Evolutionary conservation across 2,797 vertebrate species (phyloP).

Genomic region (Phataginus tetradactyla): DNA sequence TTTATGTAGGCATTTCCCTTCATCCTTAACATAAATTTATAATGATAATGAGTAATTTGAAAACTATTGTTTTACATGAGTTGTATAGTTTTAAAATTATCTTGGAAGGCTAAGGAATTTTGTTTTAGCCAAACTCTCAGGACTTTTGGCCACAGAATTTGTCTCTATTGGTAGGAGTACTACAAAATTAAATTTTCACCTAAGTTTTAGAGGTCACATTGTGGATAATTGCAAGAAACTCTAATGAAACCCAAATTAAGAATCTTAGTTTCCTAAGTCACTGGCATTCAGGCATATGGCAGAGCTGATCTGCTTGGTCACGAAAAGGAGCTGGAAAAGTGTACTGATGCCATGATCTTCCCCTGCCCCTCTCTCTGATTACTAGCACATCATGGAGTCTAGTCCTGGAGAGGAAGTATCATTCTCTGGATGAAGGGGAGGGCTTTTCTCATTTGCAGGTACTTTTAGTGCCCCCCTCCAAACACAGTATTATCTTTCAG

Average conservation of each 20-base stretch:
- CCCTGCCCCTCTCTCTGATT: neutral
- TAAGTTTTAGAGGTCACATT: neutral
- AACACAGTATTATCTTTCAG: neutral
- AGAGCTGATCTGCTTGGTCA: neutral
- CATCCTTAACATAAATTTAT: neutral
- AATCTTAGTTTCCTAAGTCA: neutral
- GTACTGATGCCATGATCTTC: neutral
- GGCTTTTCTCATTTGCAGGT: slow-evolving; percentile 27
- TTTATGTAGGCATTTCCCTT: slow-evolving; percentile 13
- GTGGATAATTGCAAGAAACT: neutral
- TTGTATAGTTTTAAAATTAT: slow-evolving; percentile 2
- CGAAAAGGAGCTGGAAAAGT: neutral
- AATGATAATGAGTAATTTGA: neutral
- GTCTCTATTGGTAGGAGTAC: neutral
- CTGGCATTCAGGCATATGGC: neutral
- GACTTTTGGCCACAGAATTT: neutral
- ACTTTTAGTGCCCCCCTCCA: neutral
- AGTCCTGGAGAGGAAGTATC: neutral
- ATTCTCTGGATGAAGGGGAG: slow-evolving; percentile 49
- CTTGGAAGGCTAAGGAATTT: neutral
- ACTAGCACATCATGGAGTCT: neutral
- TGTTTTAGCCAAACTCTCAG: neutral
- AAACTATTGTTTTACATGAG: neutral
- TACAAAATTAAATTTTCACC: neutral
- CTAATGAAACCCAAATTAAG: neutral